Conservation (phyloP, 2,888 invertebrate species). For the Nomada ruficornis region DNA sequence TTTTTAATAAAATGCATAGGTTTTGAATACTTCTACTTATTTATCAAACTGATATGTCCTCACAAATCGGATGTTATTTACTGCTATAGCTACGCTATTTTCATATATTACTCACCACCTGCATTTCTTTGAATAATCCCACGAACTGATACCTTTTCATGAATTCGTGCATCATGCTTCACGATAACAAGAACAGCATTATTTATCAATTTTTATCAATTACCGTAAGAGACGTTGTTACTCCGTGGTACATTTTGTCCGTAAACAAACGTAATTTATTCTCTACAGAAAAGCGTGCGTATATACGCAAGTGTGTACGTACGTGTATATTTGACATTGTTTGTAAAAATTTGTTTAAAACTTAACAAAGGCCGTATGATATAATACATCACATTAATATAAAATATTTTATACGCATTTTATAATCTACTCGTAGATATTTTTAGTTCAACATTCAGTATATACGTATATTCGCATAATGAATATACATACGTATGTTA, state of each 20-base stretch:
- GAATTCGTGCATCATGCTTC: not conserved
- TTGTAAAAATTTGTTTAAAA: constrained; percentile 65
- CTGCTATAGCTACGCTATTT: not conserved
- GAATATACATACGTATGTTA: constrained; percentile 5
- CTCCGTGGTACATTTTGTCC: constrained; percentile 34
- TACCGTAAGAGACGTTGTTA: constrained; percentile 28
- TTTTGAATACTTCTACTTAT: too few relatives aligned
- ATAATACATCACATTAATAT: constrained; percentile 61
- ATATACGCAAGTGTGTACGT: constrained; percentile 19
- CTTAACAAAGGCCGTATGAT: constrained; percentile 63
- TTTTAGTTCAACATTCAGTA: constrained; percentile 48
- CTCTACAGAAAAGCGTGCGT: constrained; percentile 48
- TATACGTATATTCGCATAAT: constrained; percentile 18
- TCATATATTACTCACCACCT: not conserved
- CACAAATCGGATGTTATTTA: not conserved
- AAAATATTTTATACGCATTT: constrained; percentile 57
- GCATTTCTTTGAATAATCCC: not conserved
- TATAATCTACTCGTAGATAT: constrained; percentile 56
- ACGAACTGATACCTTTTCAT: not conserved
- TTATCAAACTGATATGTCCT: too few relatives aligned
- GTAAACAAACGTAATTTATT: constrained; percentile 61
- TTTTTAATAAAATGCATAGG: too few relatives aligned
- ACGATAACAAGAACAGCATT: constrained; percentile 17
- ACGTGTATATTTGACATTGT: constrained; percentile 58
- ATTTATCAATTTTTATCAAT: constrained; percentile 12